A percentile compares a stretch with the other conserved stretches of the same genome.
Evolutionary conservation across 2,888 invertebrate genomes (phyloP).

Genomic region (Polyploca ridens): DNA sequence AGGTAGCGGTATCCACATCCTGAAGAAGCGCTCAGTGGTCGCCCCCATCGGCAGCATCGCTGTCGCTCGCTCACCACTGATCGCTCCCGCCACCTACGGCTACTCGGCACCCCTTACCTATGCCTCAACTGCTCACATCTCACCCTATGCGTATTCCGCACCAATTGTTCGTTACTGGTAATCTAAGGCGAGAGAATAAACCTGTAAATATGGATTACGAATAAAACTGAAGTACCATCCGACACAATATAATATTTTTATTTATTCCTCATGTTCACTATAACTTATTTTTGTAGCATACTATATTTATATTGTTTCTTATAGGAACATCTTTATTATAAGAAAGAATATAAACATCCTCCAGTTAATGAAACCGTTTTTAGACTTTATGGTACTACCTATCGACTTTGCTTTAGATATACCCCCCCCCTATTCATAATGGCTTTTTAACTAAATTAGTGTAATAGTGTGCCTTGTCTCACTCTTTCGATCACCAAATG

Average conservation of each 20-base stretch:
- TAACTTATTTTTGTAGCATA: too few relatives aligned
- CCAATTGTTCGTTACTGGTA: slow-evolving; percentile 33
- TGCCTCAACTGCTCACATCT: slow-evolving; percentile 10
- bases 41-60: slow-evolving; percentile 37
- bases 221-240: neutral
- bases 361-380: too few relatives aligned
- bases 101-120: slow-evolving; percentile 37
- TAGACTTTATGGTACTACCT: too few relatives aligned
- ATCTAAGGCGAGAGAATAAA: neutral
- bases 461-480: too few relatives aligned
- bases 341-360: too few relatives aligned
- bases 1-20: slow-evolving; percentile 53
- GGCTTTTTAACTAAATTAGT: too few relatives aligned
- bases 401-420: too few relatives aligned
- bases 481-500: too few relatives aligned
- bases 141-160: slow-evolving; percentile 37
- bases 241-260: too few relatives aligned
- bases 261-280: neutral
- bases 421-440: too few relatives aligned
- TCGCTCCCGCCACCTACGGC: slow-evolving; percentile 34
- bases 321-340: too few relatives aligned
- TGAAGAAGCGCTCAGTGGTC: slow-evolving; percentile 67
- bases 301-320: too few relatives aligned
- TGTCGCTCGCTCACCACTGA: slow-evolving; percentile 41
- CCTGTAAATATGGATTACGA: neutral